These are phyloP conservation scores for Sialia sialis DNA, from an alignment of 2,113 vertebrate genomes.

Conservation along the genomic window DNA sequence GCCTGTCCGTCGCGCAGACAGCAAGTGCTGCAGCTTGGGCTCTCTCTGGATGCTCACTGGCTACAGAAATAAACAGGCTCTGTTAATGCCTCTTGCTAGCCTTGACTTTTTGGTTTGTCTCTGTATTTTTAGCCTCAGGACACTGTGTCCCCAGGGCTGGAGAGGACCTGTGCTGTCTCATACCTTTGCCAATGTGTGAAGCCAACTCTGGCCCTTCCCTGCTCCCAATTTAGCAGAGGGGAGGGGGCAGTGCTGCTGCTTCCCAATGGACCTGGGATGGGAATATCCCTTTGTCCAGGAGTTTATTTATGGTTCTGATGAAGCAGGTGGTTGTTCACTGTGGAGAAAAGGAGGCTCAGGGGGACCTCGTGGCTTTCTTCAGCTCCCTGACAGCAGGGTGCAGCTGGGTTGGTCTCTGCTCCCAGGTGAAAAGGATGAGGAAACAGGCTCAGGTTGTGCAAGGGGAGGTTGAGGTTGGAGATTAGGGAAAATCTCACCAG, in stretches of 20 bases:
- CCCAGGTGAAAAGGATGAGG: not conserved
- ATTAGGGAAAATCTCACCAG: not conserved
- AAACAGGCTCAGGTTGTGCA: not conserved
- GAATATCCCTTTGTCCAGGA: not conserved
- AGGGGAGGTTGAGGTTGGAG: not conserved
- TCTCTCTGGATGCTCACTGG: not conserved
- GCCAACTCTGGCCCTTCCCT: not conserved
- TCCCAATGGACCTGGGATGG: not conserved
- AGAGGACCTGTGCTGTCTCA: not conserved
- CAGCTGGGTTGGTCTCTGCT: not conserved
- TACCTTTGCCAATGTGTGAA: not conserved
- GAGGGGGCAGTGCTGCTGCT: not conserved
- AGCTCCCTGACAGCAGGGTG: not conserved
- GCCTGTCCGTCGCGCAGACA: not conserved
- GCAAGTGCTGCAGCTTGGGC: not conserved
- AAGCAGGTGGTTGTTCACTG: not conserved
- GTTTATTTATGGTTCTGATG: not conserved
- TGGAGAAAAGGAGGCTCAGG: not conserved
- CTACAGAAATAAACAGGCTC: slow-evolving; percentile 15
- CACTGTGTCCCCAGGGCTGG: not conserved
- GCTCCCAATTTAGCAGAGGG: not conserved
- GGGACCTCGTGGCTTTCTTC: too few relatives aligned
- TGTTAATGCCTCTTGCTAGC: not conserved
- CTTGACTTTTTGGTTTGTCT: not conserved
- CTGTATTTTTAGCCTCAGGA: slow-evolving; percentile 51